Percentiles rank a stretch among this genome's conserved stretches.
Conservation (phyloP, 2,113 vertebrate species). For the Philantomba maxwellii region DNA sequence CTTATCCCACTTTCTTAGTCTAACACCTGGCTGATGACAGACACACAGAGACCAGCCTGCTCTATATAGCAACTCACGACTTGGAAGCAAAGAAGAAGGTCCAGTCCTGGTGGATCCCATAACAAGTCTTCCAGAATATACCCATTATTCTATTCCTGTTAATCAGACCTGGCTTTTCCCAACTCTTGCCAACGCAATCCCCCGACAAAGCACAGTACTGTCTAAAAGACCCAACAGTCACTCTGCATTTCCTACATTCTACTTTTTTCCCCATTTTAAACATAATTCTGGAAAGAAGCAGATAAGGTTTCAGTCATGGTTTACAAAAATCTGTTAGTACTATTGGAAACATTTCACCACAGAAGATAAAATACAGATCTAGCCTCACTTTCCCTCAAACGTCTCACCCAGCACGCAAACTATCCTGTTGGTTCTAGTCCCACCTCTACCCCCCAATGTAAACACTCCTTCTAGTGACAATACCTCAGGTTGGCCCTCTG, state of each 20-base stretch:
- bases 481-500: neutral
- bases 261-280: neutral
- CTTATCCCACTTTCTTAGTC: neutral
- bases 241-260: neutral
- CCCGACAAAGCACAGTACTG: neutral
- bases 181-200: neutral
- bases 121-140: neutral
- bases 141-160: neutral
- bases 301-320: neutral
- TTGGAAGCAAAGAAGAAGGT: neutral
- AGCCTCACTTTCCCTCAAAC: neutral
- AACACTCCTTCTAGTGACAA: neutral
- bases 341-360: neutral
- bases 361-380: neutral
- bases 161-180: neutral
- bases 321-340: neutral
- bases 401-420: neutral
- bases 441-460: neutral
- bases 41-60: neutral
- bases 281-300: neutral
- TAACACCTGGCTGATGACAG: neutral
- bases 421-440: neutral
- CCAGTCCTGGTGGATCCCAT: neutral
- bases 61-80: neutral
- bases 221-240: neutral